Evolutionary conservation across 2,113 vertebrate species (phyloP), one percentile per base, ranked within the genome.

Genomic region (Paralichthys olivaceus): DNA sequence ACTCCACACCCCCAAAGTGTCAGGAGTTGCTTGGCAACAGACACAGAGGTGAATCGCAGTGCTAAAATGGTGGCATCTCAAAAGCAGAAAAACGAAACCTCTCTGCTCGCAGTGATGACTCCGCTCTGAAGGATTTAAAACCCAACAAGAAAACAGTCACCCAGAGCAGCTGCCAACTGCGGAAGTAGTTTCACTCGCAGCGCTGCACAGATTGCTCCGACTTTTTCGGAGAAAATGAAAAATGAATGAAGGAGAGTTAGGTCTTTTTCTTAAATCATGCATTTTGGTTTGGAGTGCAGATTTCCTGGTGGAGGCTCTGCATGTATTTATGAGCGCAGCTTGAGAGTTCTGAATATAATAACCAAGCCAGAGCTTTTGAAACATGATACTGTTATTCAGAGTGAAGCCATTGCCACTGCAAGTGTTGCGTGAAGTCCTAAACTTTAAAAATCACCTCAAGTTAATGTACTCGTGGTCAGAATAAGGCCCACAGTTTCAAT

Each of bases 21-120:
- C 85, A 86, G 81, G 85, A 83, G 89, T 91, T 91, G 89, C 87
- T 73, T 91, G 84, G 89, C 87, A 91, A 91, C 89, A 83, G 77
- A 47, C 85, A 65, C 62, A 80, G 77, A 85, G 84, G 87, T 89
- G 87, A 89, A 89, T 65, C 32, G 8, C 73, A 56, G 70, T 74
- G 73, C 73, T 81, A 79, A 76, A 87, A 89, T 82, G 84, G 83
- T 81, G 83, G 87, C 81, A 82, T 84, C 72, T 81, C 37, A 34
- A 77, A 82, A 77, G 61, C 45, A 64, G 75, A 75, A 70, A 79
- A 81, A 59, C 4, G 58, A n/a, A 81, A 66, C 26, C 34, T 56
- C 25, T 66, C 14, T 64, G 7, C 63, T 22, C 17, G 13, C 61
- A 60, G 13, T 53, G 47, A 71, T 69, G 43, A 77, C 78, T 77